These are phyloP conservation scores for Glaucopsyche alexis DNA, from an alignment of 2,888 invertebrate genomes.

Conservation along the genomic window DNA sequence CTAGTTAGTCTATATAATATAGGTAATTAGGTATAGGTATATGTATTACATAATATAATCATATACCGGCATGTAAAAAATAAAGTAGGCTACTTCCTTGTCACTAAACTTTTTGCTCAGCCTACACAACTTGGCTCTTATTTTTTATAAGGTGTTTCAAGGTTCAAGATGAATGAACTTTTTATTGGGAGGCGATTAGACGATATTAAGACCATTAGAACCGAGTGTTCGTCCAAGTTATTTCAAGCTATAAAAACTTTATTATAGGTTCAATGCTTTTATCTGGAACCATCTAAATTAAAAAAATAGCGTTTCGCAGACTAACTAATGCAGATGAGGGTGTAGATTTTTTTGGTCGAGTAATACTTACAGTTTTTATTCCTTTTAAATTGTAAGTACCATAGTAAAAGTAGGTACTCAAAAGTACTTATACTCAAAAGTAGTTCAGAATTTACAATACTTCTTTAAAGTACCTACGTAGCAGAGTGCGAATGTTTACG, in stretches of 20 bases:
- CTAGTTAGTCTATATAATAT: too few species aligned
- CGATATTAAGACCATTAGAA: neutral
- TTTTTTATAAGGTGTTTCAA: conserved; percentile 17
- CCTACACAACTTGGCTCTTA: conserved; percentile 19
- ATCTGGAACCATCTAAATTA: neutral
- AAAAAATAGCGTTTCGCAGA: neutral
- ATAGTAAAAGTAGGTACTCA: neutral
- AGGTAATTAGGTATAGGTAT: too few species aligned
- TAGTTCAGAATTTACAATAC: neutral
- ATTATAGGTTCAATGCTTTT: conserved; percentile 6
- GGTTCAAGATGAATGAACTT: conserved; percentile 27
- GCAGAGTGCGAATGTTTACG: neutral
- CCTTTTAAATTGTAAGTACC: neutral
- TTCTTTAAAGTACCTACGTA: conserved; percentile 2
- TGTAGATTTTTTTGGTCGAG: neutral
- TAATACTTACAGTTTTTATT: neutral
- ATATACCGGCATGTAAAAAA: neutral
- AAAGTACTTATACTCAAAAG: neutral
- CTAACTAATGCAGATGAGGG: neutral
- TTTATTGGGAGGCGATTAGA: conserved; percentile 16
- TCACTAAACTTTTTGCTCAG: conserved; percentile 24
- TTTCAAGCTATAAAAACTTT: conserved; percentile 11
- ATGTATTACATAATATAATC: neutral
- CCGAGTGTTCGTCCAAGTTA: neutral
- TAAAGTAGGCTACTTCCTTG: conserved; percentile 2